phyloP scores from a whole-genome alignment of 2,113 vertebrate species.

The Psilopsiagon aymara region DNA sequence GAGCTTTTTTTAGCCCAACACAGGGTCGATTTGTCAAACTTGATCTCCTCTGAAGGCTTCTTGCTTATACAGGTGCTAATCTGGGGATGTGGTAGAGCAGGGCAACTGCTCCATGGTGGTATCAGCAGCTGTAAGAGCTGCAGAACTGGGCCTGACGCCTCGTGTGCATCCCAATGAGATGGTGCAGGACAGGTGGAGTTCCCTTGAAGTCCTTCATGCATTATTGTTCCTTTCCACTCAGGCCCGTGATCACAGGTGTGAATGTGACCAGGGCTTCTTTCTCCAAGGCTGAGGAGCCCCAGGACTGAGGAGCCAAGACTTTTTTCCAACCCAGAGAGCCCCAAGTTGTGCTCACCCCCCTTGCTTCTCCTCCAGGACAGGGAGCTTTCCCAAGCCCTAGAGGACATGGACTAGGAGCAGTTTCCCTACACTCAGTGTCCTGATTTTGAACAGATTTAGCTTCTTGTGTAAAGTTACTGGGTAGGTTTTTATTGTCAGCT shows the following conservation, averaged over 20 bases:
- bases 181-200: not conserved
- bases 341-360: not conserved
- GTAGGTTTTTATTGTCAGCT: conserved; percentile 27
- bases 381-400: not conserved
- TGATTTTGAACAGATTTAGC: not conserved
- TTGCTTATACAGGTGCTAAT: not conserved
- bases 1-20: conserved; percentile 18
- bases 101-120: fast-evolving
- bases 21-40: not conserved
- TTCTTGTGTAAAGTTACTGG: not conserved
- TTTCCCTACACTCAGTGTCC: not conserved
- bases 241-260: not conserved
- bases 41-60: not conserved
- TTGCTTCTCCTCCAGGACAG: not conserved
- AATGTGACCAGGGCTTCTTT: not conserved
- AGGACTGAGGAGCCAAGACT: not conserved
- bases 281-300: not conserved
- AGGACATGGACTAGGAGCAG: not conserved
- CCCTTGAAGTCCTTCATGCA: not conserved
- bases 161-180: not conserved
- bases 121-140: not conserved
- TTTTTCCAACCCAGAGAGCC: not conserved
- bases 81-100: not conserved
- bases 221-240: not conserved
- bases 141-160: not conserved